Conservation (phyloP, 2,888 invertebrate genomes). For the Chymomyza fuscimana region DNA sequence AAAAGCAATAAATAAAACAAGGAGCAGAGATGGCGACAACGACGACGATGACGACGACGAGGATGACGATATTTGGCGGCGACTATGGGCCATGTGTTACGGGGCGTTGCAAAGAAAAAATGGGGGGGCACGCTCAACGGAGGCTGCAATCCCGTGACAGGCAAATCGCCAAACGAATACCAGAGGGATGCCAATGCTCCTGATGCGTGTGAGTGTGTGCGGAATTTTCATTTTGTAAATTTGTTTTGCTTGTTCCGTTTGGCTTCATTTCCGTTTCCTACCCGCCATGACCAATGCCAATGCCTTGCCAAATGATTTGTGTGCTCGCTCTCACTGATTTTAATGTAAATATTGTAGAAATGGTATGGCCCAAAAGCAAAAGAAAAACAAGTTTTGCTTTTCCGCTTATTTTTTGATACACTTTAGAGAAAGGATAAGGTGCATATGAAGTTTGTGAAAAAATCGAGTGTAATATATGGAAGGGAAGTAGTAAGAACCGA, state of each 20-base stretch:
- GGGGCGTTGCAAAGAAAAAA: constrained; percentile 9
- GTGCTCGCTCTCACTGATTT: constrained; percentile 26
- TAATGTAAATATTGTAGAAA: constrained; percentile 38
- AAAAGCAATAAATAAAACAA: constrained; percentile 79
- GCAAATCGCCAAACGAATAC: constrained; percentile 73
- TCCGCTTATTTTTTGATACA: background rate
- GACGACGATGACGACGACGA: no score
- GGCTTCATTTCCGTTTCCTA: constrained; percentile 70
- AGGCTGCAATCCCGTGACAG: constrained; percentile 62
- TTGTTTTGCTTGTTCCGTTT: constrained; percentile 74
- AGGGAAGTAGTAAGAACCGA: no score
- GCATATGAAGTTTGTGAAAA: no score
- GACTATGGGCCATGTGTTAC: constrained; percentile 21
- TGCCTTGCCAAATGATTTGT: constrained; percentile 24
- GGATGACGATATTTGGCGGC: constrained; percentile 75
- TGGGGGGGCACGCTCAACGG: background rate
- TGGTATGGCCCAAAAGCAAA: constrained; percentile 7
- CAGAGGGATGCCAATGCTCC: constrained; percentile 54
- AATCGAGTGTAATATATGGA: no score
- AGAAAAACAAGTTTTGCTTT: constrained; percentile 29
- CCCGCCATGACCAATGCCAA: constrained; percentile 12
- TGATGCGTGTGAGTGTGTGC: constrained; percentile 33
- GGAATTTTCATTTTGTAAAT: constrained; percentile 74
- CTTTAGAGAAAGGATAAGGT: no score
- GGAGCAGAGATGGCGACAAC: constrained; percentile 64